These are phyloP conservation scores for Ephialtes manifestator DNA, from an alignment of 2,888 invertebrate genomes.

Conservation along the genomic window DNA sequence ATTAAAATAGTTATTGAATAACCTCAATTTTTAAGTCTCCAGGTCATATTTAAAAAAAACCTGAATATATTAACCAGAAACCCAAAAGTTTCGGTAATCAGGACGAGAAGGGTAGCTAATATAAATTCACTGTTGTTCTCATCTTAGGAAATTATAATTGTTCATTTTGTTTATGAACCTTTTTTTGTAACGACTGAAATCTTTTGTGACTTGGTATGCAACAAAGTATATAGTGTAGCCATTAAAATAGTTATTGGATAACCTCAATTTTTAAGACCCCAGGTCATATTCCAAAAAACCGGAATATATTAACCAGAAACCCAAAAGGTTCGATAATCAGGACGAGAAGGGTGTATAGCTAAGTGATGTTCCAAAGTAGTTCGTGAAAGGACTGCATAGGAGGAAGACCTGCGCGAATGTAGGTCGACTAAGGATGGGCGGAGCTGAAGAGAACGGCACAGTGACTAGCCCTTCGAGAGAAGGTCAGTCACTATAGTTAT, in stretches of 20 bases:
- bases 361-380: not conserved
- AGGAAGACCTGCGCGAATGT: slow-evolving; percentile 16
- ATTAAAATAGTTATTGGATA: not conserved
- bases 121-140: too few relatives aligned
- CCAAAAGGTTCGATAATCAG: not conserved
- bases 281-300: not conserved
- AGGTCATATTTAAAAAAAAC: not conserved
- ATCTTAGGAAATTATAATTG: too few relatives aligned
- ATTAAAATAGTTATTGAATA: not conserved
- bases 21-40: not conserved
- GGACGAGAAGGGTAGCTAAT: not conserved
- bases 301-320: not conserved
- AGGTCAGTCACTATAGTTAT: not conserved
- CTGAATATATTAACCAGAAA: not conserved
- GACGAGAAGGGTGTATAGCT: not conserved
- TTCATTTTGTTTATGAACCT: not conserved
- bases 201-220: not conserved
- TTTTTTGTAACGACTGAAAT: too few relatives aligned
- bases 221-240: not conserved
- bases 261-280: not conserved
- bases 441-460: slow-evolving; percentile 4
- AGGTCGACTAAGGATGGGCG: slow-evolving; percentile 27
- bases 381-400: slow-evolving; percentile 9
- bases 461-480: slow-evolving; percentile 19
- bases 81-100: not conserved